Base-by-base conservation (phyloP, 1,140 invertebrate species). In the Contarinia nasturtii region DNA sequence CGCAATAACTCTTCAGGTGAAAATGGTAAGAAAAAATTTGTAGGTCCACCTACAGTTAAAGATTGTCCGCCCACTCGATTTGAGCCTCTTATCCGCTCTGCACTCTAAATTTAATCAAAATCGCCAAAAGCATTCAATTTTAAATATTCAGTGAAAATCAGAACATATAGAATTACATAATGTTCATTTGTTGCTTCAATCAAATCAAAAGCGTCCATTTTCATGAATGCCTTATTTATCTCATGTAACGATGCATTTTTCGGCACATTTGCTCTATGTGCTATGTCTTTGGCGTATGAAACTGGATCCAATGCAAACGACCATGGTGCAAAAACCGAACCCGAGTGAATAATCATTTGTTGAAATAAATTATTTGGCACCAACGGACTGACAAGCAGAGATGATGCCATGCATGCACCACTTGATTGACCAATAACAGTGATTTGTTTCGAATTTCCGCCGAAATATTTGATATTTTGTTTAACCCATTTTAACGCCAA, bases 381-480 rank as follows among this genome's bases (percentile, higher is more conserved):
- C 4, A 14, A 19, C 27, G 43, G 43, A 44, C 43, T 44, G 3
- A 27, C 3, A 11, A 27, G 11, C 12, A 44, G 14, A 4, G 22
- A n/a, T 22, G 20, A 27, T 8, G 27, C 22, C 12, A 44, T 44
- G 2, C 20, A 19, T 18, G 43, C 43, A 27, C 43, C 43, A 33
- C 19, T 21, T 50, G 72, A 71, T 52, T 78, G 74, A 1, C 77
- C 77, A 2, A 63, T 69, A 14, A 79, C 54, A 0, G 72, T 74
- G 3, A 84, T 72, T 21, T 72, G 65, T 33, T 69, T 52, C 0
- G 75, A 67, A 61, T 80, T 72, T 1, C 81, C 81, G 7, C 79
- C 79, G 50, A 84, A 84, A 36, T 58, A 53, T 8, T 63, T 52
- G 33, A 80, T 80, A 58, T 84, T 78, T 20, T 67, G 54, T 52